Evolutionary conservation across 2,888 invertebrate species (phyloP), one percentile per base, ranked within the genome.

Genomic region (Peribatodes rhomboidaria): DNA sequence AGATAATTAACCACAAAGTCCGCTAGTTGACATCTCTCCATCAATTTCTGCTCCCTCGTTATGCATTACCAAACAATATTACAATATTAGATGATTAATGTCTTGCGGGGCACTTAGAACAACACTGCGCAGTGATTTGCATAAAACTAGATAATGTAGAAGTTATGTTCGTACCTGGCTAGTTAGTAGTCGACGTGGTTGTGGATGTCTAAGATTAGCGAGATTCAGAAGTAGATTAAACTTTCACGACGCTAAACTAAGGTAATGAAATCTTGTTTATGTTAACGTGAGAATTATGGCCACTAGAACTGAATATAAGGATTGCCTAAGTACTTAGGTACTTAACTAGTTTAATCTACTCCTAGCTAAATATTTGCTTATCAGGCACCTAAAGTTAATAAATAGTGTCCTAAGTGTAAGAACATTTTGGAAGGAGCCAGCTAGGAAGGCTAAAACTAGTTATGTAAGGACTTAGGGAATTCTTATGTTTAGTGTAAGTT

Each of bases 1-100:
- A 75, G 82, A 84, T 90, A 89, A 92, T 91, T 89, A 90, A 89
- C 86, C 82, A 83, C 80, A 75, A 83, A 85, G 86, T 87, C 87
- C 78, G 81, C 81, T 75, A 81, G 86, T 85, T 87, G 90, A 89
- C 89, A 86, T 75, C 80, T 76, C 85, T 87, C 83, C 89, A 90
- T 92, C 89, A 91, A 91, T 91, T 88, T 85, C 83, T 83, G 73
- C 80, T 71, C 77, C 78, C 82, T 81, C 83, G 84, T 85, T 86
- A 84, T 84, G 81, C 86, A 84, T 85, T 84, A 85, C 85, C 56
- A 64, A 64, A 64, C 64, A 64, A 84, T 84, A 88, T 60, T 88
- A 90, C 90, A 90, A 88, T 90, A 89, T 90, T 84, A 85, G 79
- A 78, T 91, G 90, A 92, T 92, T 91, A 90, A 92, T 92, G 89